Conservation (phyloP, 1,140 invertebrate species). For the Sycophaga agraensis region DNA sequence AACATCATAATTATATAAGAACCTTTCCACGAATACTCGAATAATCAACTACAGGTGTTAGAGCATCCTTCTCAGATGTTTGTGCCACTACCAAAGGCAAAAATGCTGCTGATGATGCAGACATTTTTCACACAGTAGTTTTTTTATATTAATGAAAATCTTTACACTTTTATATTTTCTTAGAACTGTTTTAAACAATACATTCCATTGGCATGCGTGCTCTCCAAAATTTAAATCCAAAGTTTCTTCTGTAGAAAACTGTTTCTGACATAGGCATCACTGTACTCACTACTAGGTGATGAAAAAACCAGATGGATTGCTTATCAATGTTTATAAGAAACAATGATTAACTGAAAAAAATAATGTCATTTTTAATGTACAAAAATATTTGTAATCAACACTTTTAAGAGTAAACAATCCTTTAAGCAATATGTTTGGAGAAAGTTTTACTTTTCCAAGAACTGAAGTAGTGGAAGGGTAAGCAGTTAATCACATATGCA, state of each 20-base stretch:
- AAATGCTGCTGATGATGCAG: conserved; percentile 34
- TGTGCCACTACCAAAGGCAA: conserved; percentile 30
- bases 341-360: too few species aligned
- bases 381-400: too few species aligned
- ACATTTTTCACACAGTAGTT: conserved; percentile 36
- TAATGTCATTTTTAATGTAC: too few species aligned
- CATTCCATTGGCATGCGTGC: conserved; percentile 26
- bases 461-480: too few species aligned
- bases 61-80: conserved; percentile 39
- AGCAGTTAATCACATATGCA: too few species aligned
- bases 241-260: conserved; percentile 36
- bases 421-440: too few species aligned
- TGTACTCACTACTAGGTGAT: too few species aligned
- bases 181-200: conserved; percentile 9
- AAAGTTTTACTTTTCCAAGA: too few species aligned
- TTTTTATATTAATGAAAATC: conserved; percentile 6
- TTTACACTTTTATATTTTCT: neutral
- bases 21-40: conserved; percentile 56
- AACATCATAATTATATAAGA: conserved; percentile 27
- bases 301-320: too few species aligned
- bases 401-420: too few species aligned
- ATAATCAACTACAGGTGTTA: conserved; percentile 44
- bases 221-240: conserved; percentile 48
- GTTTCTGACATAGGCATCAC: conserved; percentile 26
- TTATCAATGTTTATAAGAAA: too few species aligned